These are phyloP conservation scores for Atta colombica DNA, from an alignment of 1,140 invertebrate genomes.

Conservation along the genomic window DNA sequence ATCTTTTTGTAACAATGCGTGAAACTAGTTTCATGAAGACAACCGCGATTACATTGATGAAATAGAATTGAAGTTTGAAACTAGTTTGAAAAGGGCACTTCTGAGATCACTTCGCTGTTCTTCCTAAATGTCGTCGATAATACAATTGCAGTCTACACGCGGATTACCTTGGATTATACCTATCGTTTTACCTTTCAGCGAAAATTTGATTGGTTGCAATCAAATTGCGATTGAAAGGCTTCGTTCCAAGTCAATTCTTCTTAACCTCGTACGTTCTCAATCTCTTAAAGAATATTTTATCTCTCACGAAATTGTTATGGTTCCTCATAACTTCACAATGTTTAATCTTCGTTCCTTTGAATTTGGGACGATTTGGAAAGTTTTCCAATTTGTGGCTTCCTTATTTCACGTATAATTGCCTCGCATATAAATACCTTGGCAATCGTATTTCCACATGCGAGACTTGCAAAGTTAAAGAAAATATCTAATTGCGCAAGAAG, in stretches of 20 bases:
- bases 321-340: neutral
- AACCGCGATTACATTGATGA: neutral
- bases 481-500: neutral
- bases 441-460: neutral
- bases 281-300: neutral
- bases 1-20: neutral
- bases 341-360: neutral
- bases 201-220: conserved; percentile 34
- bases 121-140: conserved; percentile 2
- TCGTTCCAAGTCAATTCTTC: neutral
- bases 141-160: conserved; percentile 13
- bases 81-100: neutral
- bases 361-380: conserved; percentile 3
- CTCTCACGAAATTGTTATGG: neutral
- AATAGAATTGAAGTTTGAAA: conserved; percentile 11
- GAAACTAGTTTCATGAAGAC: neutral
- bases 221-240: neutral
- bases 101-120: neutral
- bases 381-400: neutral
- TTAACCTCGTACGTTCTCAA: neutral
- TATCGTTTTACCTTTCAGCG: conserved; percentile 4
- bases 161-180: conserved; percentile 35
- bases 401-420: neutral
- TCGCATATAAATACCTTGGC: neutral
- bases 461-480: neutral